These are phyloP conservation scores for Nesoenas mayeri DNA, from an alignment of 2,113 vertebrate species.

Conservation along the genomic window DNA sequence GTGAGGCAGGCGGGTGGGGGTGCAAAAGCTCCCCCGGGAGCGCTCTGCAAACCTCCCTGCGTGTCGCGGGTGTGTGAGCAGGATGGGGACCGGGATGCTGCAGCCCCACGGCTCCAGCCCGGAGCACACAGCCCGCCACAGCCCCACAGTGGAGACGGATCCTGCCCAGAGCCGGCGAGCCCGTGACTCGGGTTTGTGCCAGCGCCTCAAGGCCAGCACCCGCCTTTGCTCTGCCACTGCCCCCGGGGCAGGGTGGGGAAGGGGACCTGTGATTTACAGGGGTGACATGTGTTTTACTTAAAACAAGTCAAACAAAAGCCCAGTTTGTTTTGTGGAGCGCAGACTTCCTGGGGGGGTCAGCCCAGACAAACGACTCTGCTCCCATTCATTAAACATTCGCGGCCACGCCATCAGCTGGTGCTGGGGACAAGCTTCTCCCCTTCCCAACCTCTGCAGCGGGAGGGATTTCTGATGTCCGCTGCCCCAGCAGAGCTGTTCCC, in stretches of 20 bases:
- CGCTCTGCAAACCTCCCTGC: accelerated
- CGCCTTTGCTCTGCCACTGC: background rate
- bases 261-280: slow-evolving; percentile 30
- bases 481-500: background rate
- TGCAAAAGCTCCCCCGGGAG: background rate
- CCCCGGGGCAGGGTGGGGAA: background rate
- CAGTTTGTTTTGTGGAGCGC: background rate
- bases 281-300: slow-evolving; percentile 31
- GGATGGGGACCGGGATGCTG: accelerated
- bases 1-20: background rate
- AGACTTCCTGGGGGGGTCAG: slow-evolving; percentile 37
- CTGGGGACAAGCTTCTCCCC: background rate
- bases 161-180: background rate
- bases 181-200: background rate
- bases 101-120: accelerated
- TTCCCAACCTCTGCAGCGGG: background rate
- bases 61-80: accelerated
- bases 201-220: background rate
- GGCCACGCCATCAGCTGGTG: background rate
- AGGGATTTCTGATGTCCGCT: background rate
- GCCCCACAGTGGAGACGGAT: background rate
- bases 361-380: slow-evolving; percentile 28
- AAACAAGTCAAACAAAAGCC: slow-evolving; percentile 57
- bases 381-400: background rate
- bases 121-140: accelerated